These are phyloP conservation scores for Scortum barcoo DNA, from an alignment of 2,113 vertebrate species.

Conservation along the genomic window DNA sequence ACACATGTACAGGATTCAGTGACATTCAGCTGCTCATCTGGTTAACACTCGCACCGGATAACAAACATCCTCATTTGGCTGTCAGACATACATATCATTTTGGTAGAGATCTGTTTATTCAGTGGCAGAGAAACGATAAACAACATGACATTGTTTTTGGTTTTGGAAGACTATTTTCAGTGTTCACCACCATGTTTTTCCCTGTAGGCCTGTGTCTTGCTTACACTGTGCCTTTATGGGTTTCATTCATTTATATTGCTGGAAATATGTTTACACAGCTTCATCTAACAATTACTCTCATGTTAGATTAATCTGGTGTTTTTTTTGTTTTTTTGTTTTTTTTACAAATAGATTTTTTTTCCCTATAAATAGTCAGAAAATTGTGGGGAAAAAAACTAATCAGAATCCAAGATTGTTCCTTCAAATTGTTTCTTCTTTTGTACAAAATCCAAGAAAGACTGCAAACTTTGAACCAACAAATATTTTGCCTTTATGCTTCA, in stretches of 20 bases:
- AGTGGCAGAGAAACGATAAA: slow-evolving; percentile 38
- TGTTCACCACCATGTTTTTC: slow-evolving; percentile 46
- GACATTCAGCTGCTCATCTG: slow-evolving; percentile 31
- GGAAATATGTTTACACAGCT: neutral
- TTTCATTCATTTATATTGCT: slow-evolving; percentile 22
- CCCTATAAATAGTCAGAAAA: neutral
- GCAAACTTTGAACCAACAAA: neutral
- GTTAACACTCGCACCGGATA: slow-evolving; percentile 34
- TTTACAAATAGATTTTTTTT: neutral
- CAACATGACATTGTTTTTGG: slow-evolving; percentile 44
- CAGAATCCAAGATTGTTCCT: neutral
- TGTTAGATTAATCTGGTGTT: neutral
- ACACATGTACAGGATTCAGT: slow-evolving; percentile 7
- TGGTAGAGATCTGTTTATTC: slow-evolving; percentile 50
- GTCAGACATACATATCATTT: slow-evolving; percentile 51
- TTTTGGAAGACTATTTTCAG: slow-evolving; percentile 47
- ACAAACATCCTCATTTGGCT: slow-evolving; percentile 51
- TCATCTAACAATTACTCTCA: neutral
- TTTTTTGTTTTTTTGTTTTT: no score
- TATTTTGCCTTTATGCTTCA: slow-evolving; percentile 6
- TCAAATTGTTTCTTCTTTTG: neutral
- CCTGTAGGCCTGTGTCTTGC: neutral
- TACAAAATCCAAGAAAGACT: neutral
- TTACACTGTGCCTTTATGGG: slow-evolving; percentile 7
- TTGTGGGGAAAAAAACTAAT: neutral